Evolutionary conservation across 1,140 invertebrate species (phyloP), one percentile per base, ranked within the genome.

Genomic region (Calliphora vicina): DNA sequence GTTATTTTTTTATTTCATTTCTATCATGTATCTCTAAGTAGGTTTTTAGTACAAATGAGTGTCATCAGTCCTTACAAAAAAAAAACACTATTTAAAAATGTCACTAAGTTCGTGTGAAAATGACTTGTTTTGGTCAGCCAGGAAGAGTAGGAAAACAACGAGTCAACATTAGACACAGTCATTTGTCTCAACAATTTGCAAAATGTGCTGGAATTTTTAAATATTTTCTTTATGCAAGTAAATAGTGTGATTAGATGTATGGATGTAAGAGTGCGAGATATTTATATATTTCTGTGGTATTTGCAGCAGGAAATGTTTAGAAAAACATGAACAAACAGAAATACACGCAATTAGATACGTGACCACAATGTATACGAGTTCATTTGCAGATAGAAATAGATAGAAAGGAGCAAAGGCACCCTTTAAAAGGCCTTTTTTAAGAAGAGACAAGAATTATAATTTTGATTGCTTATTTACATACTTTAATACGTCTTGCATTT

Each of bases 271-370:
- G 50, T 5, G 50, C n/a, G 50, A 17, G 50, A 57, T 17, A 35
- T 50, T 50, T 17, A 50, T 50, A 50, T 50, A 17, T 67, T 23
- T 23, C n/a, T 67, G 61, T 67, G 61, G 20, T 67, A 67, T 67
- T 67, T 67, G 23, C 61, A 76, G 10, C 73, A 35, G 73, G 74
- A 43, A 76, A 42, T 20, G 27, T 42, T n/a, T 42, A 76, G n/a
- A 43, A 78, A 78, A 78, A 20, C 35, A 67, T 67, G 20, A 78
- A 45, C 73, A 20, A 42, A 76, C 17, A 43, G 43, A 12, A 29
- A 78, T 23, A 25, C 42, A 45, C 74, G 74, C 74, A 78, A 78
- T 43, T 78, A 78, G 35, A 15, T 43, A 78, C 74, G 74, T 78
- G 74, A 78, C 74, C 74, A 78, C 74, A 45, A 45, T 23, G n/a